Base-by-base conservation (phyloP, 2,113 vertebrate genomes). In the Thalassoma bifasciatum region DNA sequence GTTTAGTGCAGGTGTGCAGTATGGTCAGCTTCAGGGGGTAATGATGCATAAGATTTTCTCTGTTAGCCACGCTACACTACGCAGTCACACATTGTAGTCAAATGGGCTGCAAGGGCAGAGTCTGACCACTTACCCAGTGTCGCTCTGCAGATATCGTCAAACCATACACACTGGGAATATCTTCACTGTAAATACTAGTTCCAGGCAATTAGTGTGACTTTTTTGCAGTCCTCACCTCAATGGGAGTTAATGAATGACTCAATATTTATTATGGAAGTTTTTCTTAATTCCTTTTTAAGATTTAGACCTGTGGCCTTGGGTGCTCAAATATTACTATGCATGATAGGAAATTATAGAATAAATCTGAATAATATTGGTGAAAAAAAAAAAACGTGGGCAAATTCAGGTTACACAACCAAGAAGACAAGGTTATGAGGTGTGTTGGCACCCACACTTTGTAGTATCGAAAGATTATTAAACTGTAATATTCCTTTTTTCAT, bases 1-100 rank as follows among this genome's bases (percentile, higher is more conserved):
- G 59, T 66, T 62, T 52, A 63, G 65, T 60, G 67, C 49, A 82
- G 62, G 78, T 81, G 66, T 59, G 59, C 63, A 63, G 72, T 62
- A 73, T 56, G 67, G 65, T 34, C 50, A 54, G 77, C 68, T 53
- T 75, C 64, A 42, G 71, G 2, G 26, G 34, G 37, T 82, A 88
- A 83, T 86, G 85, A 83, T 80, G 86, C 82, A 52, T 81, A 65
- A 10, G 9, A 59, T 85, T 86, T 71, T 57, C 84, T 71, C 70
- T 66, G 56, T 82, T 84, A 82, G 67, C 75, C 22, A 7, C 5
- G 50, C 80, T 46, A 52, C 36, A 42, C 67, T 53, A 44, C 21
- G n/a, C 58, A 61, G 38, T 51, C 52, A 30, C 61, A 77, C 44
- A 58, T 68, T 42, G 61, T 19, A 60, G 26, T 54, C 51, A 77